Conservation (phyloP, 2,113 vertebrate genomes). For the Syrrhaptes paradoxus region DNA sequence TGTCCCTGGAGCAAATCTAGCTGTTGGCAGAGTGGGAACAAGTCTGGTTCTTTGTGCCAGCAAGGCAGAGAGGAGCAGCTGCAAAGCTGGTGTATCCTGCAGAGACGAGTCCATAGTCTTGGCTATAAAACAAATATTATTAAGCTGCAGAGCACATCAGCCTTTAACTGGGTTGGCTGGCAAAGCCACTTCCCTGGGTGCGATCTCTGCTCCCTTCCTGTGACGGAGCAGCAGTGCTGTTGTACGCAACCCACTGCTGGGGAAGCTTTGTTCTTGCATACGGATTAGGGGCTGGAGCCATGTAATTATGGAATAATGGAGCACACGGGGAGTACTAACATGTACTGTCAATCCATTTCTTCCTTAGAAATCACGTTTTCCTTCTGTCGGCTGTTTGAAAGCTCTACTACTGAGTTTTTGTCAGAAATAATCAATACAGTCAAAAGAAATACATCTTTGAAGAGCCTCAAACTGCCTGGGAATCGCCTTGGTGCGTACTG, state of each 20-base stretch:
- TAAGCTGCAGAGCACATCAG: background rate
- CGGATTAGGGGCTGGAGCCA: background rate
- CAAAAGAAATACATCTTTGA: slow-evolving; percentile 81
- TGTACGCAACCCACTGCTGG: background rate
- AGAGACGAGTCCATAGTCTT: background rate
- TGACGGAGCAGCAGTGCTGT: background rate
- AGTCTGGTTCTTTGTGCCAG: background rate
- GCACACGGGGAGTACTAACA: background rate
- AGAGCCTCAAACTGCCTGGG: slow-evolving; percentile 83
- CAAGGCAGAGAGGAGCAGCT: background rate
- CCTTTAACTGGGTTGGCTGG: background rate
- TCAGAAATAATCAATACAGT: slow-evolving; percentile 80
- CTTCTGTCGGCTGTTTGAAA: slow-evolving; percentile 92
- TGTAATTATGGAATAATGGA: background rate
- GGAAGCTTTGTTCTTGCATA: background rate
- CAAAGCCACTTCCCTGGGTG: background rate
- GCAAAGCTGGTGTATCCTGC: background rate
- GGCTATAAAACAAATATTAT: background rate
- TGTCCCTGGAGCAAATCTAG: background rate
- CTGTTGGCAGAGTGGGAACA: background rate
- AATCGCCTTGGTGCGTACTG: slow-evolving; percentile 86
- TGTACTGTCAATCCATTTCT: background rate
- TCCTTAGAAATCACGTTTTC: slow-evolving; percentile 83
- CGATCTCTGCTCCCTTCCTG: background rate
- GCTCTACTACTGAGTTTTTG: slow-evolving; percentile 77